Base-by-base conservation (phyloP, 2,797 vertebrate species). In the Telmatherina bonti region DNA sequence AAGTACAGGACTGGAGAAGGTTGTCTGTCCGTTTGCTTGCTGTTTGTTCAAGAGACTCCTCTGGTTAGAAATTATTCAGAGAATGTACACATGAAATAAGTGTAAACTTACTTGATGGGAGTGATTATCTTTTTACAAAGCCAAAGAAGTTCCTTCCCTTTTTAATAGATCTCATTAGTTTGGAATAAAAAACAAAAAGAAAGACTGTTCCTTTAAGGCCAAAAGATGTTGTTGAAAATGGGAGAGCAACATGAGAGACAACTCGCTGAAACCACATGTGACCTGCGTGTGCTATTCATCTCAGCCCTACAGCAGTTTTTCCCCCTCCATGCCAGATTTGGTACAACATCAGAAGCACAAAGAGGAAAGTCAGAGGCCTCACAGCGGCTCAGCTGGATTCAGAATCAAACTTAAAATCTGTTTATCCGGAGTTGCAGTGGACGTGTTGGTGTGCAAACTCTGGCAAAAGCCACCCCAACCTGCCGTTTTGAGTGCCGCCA, bases 261-360 rank as follows among this genome's bases (percentile, higher is more conserved):
- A 63, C 27, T 57, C 35, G 27, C 64, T 5, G 59, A 70, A 70
- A 52, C 75, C 67, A 70, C 55, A 68, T 57, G 73, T 79, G 62
- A 77, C 74, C 64, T 52, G 70, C 2, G 59, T 49, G 68, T 33
- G n/a, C 61, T 38, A 11, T 49, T 59, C 62, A 49, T 64, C 64
- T 60, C 47, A 33, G 41, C 65, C 38, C 52, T 29, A 31, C 9
- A 26, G 52, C 43, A 11, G 38, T 16, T 45, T 43, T 41, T 61
- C 33, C 30, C 73, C 47, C 6, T 62, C 51, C 60, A 10, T 49
- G 66, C 51, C 62, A 59, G 51, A 69, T 70, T 59, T 62, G 47
- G 55, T 51, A 3, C 51, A 66, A 67, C 58, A 22, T 29, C 60
- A 27, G 16, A 15, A 56, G 60, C 51, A 30, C 35, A 70, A 30